Percentiles rank a stretch among this genome's conserved stretches.
Conservation (phyloP, 2,888 invertebrate genomes). For the Epinotia brunnichana region DNA sequence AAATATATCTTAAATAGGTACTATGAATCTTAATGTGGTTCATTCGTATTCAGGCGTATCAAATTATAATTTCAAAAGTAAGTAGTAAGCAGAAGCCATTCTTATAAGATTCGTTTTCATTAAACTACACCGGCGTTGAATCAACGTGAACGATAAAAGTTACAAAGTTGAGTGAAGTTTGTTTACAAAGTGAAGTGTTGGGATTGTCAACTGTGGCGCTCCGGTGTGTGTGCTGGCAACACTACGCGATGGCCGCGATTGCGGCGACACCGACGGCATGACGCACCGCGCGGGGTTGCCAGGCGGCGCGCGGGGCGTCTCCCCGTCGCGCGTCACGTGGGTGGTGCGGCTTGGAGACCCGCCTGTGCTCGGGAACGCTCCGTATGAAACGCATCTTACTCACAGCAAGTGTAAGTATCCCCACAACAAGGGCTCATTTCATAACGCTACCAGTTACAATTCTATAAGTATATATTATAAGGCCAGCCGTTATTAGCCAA, state of each 20-base stretch:
- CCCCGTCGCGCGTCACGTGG: slow-evolving; percentile 72
- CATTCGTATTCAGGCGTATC: background rate
- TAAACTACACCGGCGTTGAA: background rate
- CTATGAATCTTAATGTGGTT: background rate
- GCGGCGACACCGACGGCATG: slow-evolving; percentile 21
- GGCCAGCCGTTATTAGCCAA: no score
- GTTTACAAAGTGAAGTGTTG: slow-evolving; percentile 32
- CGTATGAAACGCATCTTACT: slow-evolving; percentile 80
- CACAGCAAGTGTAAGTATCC: slow-evolving; percentile 80
- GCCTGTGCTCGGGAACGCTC: slow-evolving; percentile 67
- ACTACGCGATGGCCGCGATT: slow-evolving; percentile 24
- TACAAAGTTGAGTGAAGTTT: slow-evolving; percentile 19
- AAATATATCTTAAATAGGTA: background rate
- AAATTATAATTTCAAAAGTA: slow-evolving; percentile 4
- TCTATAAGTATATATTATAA: no score
- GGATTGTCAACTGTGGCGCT: slow-evolving; percentile 23
- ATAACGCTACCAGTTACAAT: no score
- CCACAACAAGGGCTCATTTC: background rate
- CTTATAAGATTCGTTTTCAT: background rate
- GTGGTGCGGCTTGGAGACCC: slow-evolving; percentile 78
- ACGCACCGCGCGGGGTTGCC: slow-evolving; percentile 39
- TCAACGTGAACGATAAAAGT: background rate
- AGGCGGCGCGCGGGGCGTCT: slow-evolving; percentile 31
- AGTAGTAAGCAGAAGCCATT: slow-evolving; percentile 2
- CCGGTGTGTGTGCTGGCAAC: slow-evolving; percentile 20